These are phyloP conservation scores for Armadillidium nasatum DNA, from an alignment of 1,140 invertebrate species.

Conservation along the genomic window DNA sequence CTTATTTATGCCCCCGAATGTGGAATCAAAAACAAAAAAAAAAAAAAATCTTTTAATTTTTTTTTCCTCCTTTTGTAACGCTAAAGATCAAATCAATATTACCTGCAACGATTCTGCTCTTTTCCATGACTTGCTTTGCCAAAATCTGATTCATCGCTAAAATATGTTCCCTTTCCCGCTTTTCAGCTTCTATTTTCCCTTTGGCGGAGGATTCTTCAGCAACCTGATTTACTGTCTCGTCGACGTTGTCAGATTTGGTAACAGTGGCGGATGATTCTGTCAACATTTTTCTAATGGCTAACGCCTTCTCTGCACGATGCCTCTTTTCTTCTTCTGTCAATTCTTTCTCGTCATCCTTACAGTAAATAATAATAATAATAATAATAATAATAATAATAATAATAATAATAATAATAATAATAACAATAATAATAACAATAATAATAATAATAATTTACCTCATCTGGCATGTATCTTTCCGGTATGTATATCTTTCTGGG, in stretches of 20 bases:
- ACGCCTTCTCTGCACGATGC: constrained; percentile 75
- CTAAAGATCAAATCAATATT: not conserved
- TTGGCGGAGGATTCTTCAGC: constrained; percentile 38
- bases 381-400: constrained; percentile 10
- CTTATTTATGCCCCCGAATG: too few species aligned
- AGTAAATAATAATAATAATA: constrained; percentile 13
- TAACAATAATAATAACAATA: not conserved
- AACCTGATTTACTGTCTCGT: constrained; percentile 24
- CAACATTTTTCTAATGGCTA: constrained; percentile 85
- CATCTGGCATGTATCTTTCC: constrained; percentile 83
- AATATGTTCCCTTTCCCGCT: constrained; percentile 77
- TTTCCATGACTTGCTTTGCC: constrained; percentile 88
- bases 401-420: constrained; percentile 15
- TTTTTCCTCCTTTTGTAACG: too few species aligned
- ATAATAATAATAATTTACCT: constrained; percentile 52
- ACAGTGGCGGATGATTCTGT: constrained; percentile 57
- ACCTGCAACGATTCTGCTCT: constrained; percentile 90
- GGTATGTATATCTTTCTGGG: constrained; percentile 87
- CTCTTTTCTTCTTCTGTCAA: constrained; percentile 74
- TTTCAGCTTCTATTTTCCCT: constrained; percentile 68
- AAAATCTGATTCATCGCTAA: constrained; percentile 83
- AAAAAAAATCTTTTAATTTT: too few species aligned
- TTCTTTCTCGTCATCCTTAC: constrained; percentile 52
- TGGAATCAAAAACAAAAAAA: too few species aligned
- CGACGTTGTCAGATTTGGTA: constrained; percentile 24